Base-by-base conservation (phyloP, 2,113 vertebrate genomes). In the Nematolebias whitei region DNA sequence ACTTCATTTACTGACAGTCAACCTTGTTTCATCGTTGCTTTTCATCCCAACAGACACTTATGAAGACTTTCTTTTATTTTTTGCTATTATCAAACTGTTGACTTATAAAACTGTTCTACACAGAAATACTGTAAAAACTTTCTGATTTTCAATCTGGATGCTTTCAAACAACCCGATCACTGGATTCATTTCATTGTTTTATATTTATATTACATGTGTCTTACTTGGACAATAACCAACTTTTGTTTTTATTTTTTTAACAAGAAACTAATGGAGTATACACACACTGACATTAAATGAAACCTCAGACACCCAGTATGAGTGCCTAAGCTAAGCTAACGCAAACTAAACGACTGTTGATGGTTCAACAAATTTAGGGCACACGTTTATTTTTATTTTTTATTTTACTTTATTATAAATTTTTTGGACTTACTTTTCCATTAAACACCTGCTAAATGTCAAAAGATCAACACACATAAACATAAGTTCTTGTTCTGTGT, bases 301-400 rank as follows among this genome's bases (percentile, higher is more conserved):
- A 65, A 53, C 61, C 35, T 39, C 50, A 35, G 16, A 52, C 52
- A 69, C 32, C 29, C 20, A 24, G 65, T 22, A 61, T 74, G 73
- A 79, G 67, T 15, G 12, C 65, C 62, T 63, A 51, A 78, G 51
- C 73, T 71, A 24, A 50, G 32, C 52, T 55, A 44, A 51, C 57
- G 66, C 49, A 50, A 48, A 76, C 71, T 76, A 65, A 35, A 90
- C 87, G 79, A 91, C 61, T 80, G 90, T 89, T 92, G 89, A 82
- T 45, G 39, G 54, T 86, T 85, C 88, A 87, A 83, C 89, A 81
- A 84, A 88, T 80, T 71, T 80, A 75, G 79, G 62, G 47, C 41
- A 16, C 38, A n/a, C 58, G 58, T 66, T 79, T 72, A 51, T 68
- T 74, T 14, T 83, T 47, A 64, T 29, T 45, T n/a, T n/a, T n/a